Percentiles rank a stretch among this genome's conserved stretches.
phyloP scores from a whole-genome alignment of 2,888 invertebrate genomes.

The Nymphalis c-album region DNA sequence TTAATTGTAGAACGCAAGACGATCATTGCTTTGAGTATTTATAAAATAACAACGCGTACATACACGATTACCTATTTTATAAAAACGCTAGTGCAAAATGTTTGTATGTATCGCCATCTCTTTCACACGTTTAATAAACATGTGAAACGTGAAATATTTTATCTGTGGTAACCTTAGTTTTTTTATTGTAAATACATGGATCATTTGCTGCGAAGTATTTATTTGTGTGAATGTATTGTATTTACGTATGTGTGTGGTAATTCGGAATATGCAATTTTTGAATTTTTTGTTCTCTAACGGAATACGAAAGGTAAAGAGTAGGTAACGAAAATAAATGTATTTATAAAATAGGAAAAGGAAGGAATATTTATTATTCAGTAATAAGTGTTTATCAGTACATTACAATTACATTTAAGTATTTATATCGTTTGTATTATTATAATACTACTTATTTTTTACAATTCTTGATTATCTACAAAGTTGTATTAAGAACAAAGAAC shows the following conservation, averaged over 20 bases:
- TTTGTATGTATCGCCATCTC: conserved; percentile 3
- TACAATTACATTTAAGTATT: no score
- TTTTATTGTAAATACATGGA: conserved; percentile 12
- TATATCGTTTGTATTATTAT: neutral
- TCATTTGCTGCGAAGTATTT: conserved; percentile 20
- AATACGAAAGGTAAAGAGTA: neutral
- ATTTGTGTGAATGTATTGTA: conserved; percentile 5
- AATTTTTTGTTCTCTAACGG: neutral
- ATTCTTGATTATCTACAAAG: neutral
- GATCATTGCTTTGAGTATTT: conserved; percentile 6
- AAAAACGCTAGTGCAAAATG: neutral
- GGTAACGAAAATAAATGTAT: neutral
- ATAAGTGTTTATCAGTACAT: no score
- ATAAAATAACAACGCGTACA: conserved; percentile 10
- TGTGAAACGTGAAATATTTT: conserved; percentile 2
- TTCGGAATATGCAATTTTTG: neutral
- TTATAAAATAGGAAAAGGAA: neutral
- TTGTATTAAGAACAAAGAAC: neutral
- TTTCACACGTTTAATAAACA: neutral
- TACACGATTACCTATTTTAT: conserved; percentile 2
- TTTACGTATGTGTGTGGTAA: conserved; percentile 14
- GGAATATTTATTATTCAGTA: no score
- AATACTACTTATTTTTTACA: neutral
- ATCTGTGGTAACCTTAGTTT: neutral
- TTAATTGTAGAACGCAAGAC: conserved; percentile 2